Percentiles rank a stretch among this genome's conserved stretches.
Conservation (phyloP, 2,888 invertebrate species). For the Sarcophaga caerulescens region DNA sequence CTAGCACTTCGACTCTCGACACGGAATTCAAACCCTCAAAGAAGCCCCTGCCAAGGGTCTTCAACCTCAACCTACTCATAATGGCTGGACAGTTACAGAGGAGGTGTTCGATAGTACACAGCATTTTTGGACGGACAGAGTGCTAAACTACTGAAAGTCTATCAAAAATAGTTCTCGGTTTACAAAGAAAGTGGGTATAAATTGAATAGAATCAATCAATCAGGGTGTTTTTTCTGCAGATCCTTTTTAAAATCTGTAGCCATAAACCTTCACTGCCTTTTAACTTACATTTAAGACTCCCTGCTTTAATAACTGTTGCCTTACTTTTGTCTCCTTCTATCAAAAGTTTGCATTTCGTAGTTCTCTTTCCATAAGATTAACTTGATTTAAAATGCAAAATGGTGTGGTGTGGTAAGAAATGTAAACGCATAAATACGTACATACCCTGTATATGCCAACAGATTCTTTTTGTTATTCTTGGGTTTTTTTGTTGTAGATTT, state of each 20-base stretch:
- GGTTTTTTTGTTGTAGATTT: not conserved
- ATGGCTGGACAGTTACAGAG: no score
- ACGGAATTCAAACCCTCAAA: no score
- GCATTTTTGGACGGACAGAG: no score
- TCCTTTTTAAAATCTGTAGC: not conserved
- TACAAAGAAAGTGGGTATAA: no score
- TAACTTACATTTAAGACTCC: conserved; percentile 16
- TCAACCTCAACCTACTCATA: no score
- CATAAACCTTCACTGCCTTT: not conserved
- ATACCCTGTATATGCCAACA: not conserved
- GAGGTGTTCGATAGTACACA: no score
- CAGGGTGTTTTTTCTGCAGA: no score
- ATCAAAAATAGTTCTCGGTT: no score
- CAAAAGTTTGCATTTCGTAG: conserved; percentile 43
- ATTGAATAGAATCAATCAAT: no score
- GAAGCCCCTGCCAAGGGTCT: no score
- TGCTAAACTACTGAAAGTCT: no score
- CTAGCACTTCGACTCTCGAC: no score
- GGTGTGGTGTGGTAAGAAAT: not conserved
- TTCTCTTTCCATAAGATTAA: conserved; percentile 49
- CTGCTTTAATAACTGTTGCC: conserved; percentile 27
- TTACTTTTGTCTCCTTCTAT: conserved; percentile 31
- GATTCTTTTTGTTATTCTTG: not conserved
- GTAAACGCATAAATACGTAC: not conserved
- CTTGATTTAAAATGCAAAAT: not conserved